Evolutionary conservation across 2,888 invertebrate genomes (phyloP).

Genomic region (Macrosiphum euphorbiae): DNA sequence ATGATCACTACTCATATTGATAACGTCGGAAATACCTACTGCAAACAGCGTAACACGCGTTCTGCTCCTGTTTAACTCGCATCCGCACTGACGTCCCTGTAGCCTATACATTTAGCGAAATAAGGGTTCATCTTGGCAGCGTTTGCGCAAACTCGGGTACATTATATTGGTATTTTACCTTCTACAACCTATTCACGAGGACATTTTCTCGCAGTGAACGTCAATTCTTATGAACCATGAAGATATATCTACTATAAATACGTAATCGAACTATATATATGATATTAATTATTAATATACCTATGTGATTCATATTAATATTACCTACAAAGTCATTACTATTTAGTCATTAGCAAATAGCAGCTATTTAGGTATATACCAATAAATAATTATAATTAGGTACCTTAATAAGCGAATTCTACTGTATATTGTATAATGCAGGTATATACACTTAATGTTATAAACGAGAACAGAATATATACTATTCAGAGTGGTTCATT

Average conservation of each 20-base stretch:
- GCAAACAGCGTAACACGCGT: neutral
- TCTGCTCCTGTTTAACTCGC: neutral
- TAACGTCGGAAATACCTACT: neutral
- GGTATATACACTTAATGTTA: neutral
- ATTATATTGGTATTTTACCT: neutral
- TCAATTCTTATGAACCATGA: neutral
- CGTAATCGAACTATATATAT: neutral
- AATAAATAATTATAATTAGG: too few relatives aligned
- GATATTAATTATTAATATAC: too few relatives aligned
- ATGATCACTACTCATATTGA: neutral
- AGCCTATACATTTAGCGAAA: neutral
- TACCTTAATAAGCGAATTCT: too few relatives aligned
- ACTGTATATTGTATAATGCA: too few relatives aligned
- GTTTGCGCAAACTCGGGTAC: slow-evolving; percentile 46
- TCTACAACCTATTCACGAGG: neutral
- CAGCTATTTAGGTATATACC: neutral
- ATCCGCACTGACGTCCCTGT: slow-evolving; percentile 19
- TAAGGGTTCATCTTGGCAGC: neutral
- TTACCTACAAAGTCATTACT: neutral
- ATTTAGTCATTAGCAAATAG: neutral
- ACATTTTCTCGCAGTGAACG: neutral
- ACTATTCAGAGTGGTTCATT: neutral
- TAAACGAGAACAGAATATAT: neutral
- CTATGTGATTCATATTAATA: neutral
- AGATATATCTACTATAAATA: neutral